Evolutionary conservation across 1,140 invertebrate species (phyloP).

Genomic region (Sycobia sp.): DNA sequence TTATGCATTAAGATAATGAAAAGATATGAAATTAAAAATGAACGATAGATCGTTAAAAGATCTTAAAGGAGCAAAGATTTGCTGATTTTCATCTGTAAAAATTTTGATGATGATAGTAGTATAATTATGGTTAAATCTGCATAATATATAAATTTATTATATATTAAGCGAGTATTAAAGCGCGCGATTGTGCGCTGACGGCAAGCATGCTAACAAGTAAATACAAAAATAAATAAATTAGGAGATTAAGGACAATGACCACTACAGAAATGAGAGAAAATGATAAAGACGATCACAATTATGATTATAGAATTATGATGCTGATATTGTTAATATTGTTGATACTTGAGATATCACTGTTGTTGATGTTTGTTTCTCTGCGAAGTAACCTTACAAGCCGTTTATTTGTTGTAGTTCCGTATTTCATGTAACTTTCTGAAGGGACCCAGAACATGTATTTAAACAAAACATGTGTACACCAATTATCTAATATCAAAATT

Average conservation of each 20-base stretch:
- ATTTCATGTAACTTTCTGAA: slow-evolving; percentile 44
- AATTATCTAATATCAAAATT: slow-evolving; percentile 36
- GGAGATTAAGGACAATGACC: slow-evolving; percentile 33
- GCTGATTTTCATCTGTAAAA: slow-evolving; percentile 2
- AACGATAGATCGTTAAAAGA: background rate
- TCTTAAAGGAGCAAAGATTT: background rate
- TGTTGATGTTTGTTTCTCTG: slow-evolving; percentile 54
- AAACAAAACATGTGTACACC: slow-evolving; percentile 11
- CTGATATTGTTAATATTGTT: slow-evolving; percentile 55
- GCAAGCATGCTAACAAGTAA: too few species aligned
- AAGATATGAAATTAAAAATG: slow-evolving; percentile 4
- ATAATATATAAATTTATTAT: slow-evolving; percentile 31
- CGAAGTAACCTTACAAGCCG: slow-evolving; percentile 45
- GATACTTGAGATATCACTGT: slow-evolving; percentile 52
- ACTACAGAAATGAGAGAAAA: slow-evolving; percentile 25
- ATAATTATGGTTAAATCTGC: slow-evolving; percentile 27
- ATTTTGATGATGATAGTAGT: slow-evolving; percentile 24
- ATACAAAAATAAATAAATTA: slow-evolving; percentile 20
- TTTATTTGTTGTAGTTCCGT: slow-evolving; percentile 46
- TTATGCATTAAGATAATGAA: slow-evolving; percentile 39
- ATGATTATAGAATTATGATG: slow-evolving; percentile 47
- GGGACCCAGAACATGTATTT: slow-evolving; percentile 20
- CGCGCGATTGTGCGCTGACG: too few species aligned
- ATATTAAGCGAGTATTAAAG: slow-evolving; percentile 21
- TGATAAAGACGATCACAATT: slow-evolving; percentile 44